A percentile compares a stretch with the other conserved stretches of the same genome.
These are phyloP conservation scores for Sclerurus mexicanus DNA, from an alignment of 2,113 vertebrate genomes.

Conservation along the genomic window DNA sequence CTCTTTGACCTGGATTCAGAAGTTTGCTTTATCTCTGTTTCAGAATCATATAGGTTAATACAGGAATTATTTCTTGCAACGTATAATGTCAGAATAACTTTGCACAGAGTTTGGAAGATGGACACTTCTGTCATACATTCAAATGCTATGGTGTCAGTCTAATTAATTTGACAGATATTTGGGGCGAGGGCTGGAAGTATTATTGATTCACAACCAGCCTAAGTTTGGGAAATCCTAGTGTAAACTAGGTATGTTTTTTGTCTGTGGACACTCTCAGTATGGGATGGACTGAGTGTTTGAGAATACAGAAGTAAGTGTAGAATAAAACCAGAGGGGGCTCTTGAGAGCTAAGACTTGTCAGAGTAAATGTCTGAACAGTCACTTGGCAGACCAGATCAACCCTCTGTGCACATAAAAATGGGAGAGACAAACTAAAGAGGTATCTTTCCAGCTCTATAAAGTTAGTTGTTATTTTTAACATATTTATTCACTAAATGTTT, in stretches of 20 bases:
- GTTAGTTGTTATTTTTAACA: constrained; percentile 27
- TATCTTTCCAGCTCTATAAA: neutral
- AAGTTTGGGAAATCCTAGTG: neutral
- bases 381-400: neutral
- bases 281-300: neutral
- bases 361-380: neutral
- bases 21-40: neutral
- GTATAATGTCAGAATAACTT: neutral
- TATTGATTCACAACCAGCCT: neutral
- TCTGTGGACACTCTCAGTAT: neutral
- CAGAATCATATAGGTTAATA: neutral
- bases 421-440: neutral
- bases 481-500: neutral
- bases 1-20: neutral
- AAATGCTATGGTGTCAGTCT: neutral
- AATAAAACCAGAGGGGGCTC: neutral
- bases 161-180: neutral
- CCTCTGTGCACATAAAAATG: neutral
- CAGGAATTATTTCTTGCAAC: neutral
- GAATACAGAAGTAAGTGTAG: neutral
- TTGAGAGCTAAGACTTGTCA: neutral
- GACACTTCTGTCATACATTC: neutral
- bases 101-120: neutral
- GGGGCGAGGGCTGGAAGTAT: neutral
- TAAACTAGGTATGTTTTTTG: neutral